Evolutionary conservation across 2,113 vertebrate species (phyloP).

Genomic region (Chunga burmeisteri): DNA sequence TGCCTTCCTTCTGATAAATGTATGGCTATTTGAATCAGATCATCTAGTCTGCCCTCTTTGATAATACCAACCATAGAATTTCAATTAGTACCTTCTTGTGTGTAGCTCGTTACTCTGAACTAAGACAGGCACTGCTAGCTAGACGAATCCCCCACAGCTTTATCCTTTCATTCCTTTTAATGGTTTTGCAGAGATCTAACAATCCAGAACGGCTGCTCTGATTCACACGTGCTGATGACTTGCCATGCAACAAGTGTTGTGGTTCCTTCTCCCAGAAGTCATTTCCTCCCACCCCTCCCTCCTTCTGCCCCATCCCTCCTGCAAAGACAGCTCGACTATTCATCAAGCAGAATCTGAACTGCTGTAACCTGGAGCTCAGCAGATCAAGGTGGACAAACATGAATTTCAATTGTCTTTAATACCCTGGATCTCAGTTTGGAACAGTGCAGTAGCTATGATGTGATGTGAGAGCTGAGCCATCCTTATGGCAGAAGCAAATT

Average conservation of each 20-base stretch:
- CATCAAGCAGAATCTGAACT: neutral
- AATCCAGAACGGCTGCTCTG: neutral
- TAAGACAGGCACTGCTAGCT: neutral
- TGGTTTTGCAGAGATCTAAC: neutral
- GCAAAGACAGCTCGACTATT: neutral
- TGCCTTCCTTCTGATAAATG: neutral
- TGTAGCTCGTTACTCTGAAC: neutral
- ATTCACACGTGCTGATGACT: neutral
- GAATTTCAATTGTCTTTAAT: neutral
- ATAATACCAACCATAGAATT: neutral
- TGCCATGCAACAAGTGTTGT: neutral
- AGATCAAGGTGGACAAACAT: neutral
- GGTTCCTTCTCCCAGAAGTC: neutral
- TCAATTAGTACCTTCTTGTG: neutral
- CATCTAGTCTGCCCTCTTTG: neutral
- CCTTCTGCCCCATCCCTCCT: neutral
- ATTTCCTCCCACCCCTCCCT: neutral
- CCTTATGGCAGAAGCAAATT: neutral
- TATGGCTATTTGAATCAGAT: neutral
- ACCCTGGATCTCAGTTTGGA: neutral
- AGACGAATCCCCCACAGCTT: neutral
- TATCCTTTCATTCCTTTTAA: neutral
- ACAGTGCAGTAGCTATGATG: neutral
- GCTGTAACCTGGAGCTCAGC: neutral
- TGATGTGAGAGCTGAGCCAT: neutral